These are phyloP conservation scores for Callimico goeldii DNA, from an alignment of 2,797 vertebrate genomes.

Conservation along the genomic window DNA sequence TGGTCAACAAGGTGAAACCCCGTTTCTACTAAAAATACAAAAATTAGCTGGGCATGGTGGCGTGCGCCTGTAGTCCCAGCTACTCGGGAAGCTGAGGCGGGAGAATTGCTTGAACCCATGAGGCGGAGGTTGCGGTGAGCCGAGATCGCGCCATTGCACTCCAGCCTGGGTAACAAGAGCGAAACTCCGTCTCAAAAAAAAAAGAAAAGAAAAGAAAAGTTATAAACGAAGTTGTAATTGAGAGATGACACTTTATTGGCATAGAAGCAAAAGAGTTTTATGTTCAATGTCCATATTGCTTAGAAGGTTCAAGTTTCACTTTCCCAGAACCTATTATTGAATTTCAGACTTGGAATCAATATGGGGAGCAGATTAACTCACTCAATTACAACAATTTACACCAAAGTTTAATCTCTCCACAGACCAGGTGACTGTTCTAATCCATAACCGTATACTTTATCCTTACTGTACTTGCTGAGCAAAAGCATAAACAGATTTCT, in stretches of 20 bases:
- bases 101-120: too few relatives aligned
- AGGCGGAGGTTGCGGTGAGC: too few relatives aligned
- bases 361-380: conserved; percentile 30
- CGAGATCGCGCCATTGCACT: too few relatives aligned
- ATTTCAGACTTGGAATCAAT: conserved; percentile 49
- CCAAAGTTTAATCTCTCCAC: conserved; percentile 15
- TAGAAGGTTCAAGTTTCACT: conserved; percentile 34
- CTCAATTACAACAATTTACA: conserved; percentile 27
- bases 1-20: too few relatives aligned
- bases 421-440: conserved; percentile 38
- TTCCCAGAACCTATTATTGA: conserved; percentile 25
- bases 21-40: too few relatives aligned
- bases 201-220: too few relatives aligned
- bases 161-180: too few relatives aligned
- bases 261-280: conserved; percentile 59
- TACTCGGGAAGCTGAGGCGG: too few relatives aligned
- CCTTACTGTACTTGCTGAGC: not conserved
- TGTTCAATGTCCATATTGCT: not conserved
- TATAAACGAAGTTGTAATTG: conserved; percentile 40
- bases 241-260: conserved; percentile 68
- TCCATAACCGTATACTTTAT: not conserved
- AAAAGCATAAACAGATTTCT: conserved; percentile 37
- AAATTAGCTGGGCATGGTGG: too few relatives aligned
- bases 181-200: too few relatives aligned
- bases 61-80: too few relatives aligned